Percentiles rank a stretch among this genome's conserved stretches.
Conservation (phyloP, 2,888 invertebrate species). For the Acleris cristana region DNA sequence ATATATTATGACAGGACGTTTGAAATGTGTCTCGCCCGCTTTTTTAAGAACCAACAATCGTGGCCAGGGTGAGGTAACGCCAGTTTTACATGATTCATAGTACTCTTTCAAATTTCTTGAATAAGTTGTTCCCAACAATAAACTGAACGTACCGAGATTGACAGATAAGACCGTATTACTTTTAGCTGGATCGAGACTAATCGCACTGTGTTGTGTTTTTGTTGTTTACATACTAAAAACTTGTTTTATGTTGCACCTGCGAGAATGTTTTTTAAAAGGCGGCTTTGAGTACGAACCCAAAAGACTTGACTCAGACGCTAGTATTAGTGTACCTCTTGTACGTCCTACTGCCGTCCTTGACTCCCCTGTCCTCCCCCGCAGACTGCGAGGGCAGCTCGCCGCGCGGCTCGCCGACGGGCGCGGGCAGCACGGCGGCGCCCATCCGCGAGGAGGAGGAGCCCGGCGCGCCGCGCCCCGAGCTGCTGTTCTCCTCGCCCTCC, state of each 20-base stretch:
- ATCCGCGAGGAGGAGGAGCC: constrained; percentile 93
- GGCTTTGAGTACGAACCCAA: too few relatives aligned
- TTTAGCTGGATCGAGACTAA: neutral
- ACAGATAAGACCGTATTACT: neutral
- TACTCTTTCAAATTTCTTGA: too few relatives aligned
- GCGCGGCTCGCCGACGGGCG: constrained; percentile 85
- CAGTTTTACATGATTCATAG: too few relatives aligned
- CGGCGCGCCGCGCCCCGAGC: constrained; percentile 87
- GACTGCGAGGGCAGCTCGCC: constrained; percentile 78
- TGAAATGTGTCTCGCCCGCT: too few relatives aligned
- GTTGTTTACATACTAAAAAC: neutral
- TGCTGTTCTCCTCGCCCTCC: constrained; percentile 96
- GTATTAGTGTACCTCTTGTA: too few relatives aligned
- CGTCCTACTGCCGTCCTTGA: neutral
- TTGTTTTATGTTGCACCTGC: constrained; percentile 1
- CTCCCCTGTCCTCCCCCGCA: constrained; percentile 36
- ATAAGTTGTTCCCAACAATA: too few relatives aligned
- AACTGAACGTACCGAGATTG: too few relatives aligned
- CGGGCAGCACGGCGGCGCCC: constrained; percentile 84
- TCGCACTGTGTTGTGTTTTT: constrained; percentile 1
- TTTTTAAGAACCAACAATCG: too few relatives aligned
- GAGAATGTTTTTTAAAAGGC: too few relatives aligned
- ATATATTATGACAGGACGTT: too few relatives aligned
- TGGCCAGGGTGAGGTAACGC: too few relatives aligned
- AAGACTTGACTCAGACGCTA: too few relatives aligned